A percentile compares a stretch with the other conserved stretches of the same genome.
Evolutionary conservation across 2,888 invertebrate genomes (phyloP).

Genomic region (Timema cristinae): DNA sequence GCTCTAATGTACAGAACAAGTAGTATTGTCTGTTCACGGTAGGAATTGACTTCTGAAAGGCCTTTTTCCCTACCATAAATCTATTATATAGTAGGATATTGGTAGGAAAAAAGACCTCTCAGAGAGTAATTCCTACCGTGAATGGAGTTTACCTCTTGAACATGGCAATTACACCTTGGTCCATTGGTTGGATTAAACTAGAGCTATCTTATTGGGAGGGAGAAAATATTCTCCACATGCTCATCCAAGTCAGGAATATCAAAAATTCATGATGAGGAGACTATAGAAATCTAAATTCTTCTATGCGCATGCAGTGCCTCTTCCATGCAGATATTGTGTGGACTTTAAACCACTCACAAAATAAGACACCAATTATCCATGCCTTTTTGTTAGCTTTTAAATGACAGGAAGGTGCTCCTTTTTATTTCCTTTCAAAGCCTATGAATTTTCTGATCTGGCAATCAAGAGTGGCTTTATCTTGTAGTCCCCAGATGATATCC

Average conservation of each 20-base stretch:
- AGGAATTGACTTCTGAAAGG: too few species aligned
- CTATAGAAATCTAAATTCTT: neutral
- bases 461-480: slow-evolving; percentile 14
- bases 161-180: neutral
- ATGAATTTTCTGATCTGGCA: neutral
- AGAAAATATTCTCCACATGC: neutral
- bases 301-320: neutral
- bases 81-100: too few species aligned
- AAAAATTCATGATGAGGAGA: neutral
- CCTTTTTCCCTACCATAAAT: too few species aligned
- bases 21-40: too few species aligned
- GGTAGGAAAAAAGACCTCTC: too few species aligned
- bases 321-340: neutral
- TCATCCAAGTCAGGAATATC: neutral
- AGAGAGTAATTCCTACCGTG: too few species aligned
- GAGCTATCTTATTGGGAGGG: neutral
- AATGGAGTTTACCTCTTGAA: neutral
- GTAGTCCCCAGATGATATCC: slow-evolving; percentile 11
- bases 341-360: neutral
- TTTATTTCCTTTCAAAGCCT: neutral
- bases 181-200: neutral
- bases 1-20: neutral
- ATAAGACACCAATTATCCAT: slow-evolving; percentile 3
- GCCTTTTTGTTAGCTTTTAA: slow-evolving; percentile 9
- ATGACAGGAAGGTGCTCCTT: slow-evolving; percentile 4